These are phyloP conservation scores for Antheraea assamensis DNA, from an alignment of 2,888 invertebrate genomes.

Conservation along the genomic window DNA sequence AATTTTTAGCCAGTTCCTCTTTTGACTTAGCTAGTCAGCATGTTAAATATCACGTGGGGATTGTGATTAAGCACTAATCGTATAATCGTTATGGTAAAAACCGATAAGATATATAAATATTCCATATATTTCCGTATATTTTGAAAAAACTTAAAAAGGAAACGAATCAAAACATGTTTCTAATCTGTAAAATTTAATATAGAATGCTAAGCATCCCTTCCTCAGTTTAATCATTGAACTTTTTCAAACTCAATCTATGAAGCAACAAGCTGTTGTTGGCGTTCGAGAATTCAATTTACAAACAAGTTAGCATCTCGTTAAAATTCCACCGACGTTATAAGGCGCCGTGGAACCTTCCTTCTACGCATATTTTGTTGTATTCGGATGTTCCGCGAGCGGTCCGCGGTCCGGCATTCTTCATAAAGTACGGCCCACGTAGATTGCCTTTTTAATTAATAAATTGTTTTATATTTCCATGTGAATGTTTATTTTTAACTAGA, in stretches of 20 bases:
- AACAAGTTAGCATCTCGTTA: conserved; percentile 80
- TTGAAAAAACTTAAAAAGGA: too few species aligned
- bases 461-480: conserved; percentile 28
- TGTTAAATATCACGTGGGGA: too few species aligned
- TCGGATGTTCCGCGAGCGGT: conserved; percentile 21
- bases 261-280: conserved; percentile 73
- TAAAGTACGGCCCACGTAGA: conserved; percentile 24
- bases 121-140: too few species aligned
- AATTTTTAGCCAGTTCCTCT: too few species aligned
- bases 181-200: conserved; percentile 39
- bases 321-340: conserved; percentile 78
- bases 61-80: too few species aligned
- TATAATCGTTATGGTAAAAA: too few species aligned
- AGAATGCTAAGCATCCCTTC: conserved; percentile 1
- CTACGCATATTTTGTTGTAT: conserved; percentile 22
- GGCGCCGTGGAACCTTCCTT: conserved; percentile 36
- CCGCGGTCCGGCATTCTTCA: conserved; percentile 25
- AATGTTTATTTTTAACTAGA: not conserved
- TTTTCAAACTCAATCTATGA: conserved; percentile 75
- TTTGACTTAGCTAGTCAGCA: too few species aligned
- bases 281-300: conserved; percentile 76
- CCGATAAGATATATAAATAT: too few species aligned
- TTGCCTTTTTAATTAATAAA: conserved; percentile 28
- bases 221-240: conserved; percentile 63
- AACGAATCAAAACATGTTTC: conserved; percentile 36